Base-by-base conservation (phyloP, 1,140 invertebrate species). In the Neodiprion pinetum region DNA sequence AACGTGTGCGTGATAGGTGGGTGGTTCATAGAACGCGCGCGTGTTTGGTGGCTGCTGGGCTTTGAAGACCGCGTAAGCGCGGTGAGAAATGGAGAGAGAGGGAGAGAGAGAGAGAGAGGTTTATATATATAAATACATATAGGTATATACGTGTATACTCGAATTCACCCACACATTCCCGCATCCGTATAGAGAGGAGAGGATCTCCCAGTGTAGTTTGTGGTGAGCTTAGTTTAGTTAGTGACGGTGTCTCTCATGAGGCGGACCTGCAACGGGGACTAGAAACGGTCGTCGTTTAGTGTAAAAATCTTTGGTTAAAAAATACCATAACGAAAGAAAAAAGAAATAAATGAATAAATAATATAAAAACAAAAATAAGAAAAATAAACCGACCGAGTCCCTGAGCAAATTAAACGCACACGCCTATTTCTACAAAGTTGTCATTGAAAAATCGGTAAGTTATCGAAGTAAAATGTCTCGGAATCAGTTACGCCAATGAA, bases 211-310 rank as follows among this genome's bases (percentile, higher is more conserved):
- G 67, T 17, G 70, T 74, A 78, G 77, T 77, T 78, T 76, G 73
- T 71, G 78, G 76, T 17, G 53, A 61, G 53, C n/a, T 61, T 61
- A 7, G 76, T 79, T 81, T 83, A 84, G 84, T 85, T 82, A 82
- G 83, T 82, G 83, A 86, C 84, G 83, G 84, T 86, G 82, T 86
- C 83, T 85, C 84, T 86, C 82, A 76, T 80, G 81, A 80, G 80
- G 81, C 80, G 79, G 82, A 81, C 66, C 79, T 74, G 72, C 75
- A 75, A 50, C 74, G 76, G 66, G 74, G 40, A 47, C 17, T 69
- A 11, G 7, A 69, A 23, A 12, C 67, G 67, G 68, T 28, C 68
- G 47, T 47, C 7, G 68, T 23, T 69, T 28, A 66, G 14, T 66
- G 14, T 1, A 66, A 66, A 66, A 66, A 66, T 66, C 14, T 1